Evolutionary conservation across 2,797 vertebrate genomes (phyloP), one percentile per base, ranked within the genome.

Genomic region (Sardinella longiceps): DNA sequence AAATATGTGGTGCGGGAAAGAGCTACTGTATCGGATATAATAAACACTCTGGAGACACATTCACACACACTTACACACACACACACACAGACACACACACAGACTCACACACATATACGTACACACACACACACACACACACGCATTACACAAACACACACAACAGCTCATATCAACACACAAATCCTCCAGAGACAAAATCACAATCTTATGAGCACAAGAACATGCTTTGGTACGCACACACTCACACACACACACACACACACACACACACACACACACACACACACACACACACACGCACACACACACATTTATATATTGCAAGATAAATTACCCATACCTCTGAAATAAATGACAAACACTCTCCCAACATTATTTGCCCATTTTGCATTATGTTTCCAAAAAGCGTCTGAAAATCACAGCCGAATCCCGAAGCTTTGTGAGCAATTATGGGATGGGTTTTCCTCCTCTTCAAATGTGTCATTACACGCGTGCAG

Each of bases 1-100:
- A 98, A 98, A 98, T 98, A 97, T 97, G 97, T 97, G 96, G 95
- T 95, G 93, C 95, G 95, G 95, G 95, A 97, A 97, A 97, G 96
- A 96, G 96, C 94, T 95, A 95, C 94, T 95, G 96, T 97, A 97
- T 97, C 96, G 96, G 96, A 97, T 97, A 97, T 97, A 97, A 97
- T 97, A 97, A 97, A 96, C 95, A 95, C 94, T 94, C 94, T 87
- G 81, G 94, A 95, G 94, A 95, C 93, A 87, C 88, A 90, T 92
- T 90, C 89, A 89, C 89, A 90, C 90, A 86, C 83, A 37, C 80
- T 28, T 20, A 86, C 89, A 84, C 91, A 88, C 82, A 85, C 83
- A 74, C 82, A 85, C 88, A 82, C 89, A 56, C 46, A 83, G 85
- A 84, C 83, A 81, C 53, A 51, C 33, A 88, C 87, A 81, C 43